Percentiles rank a stretch among this genome's conserved stretches.
Evolutionary conservation across 2,797 vertebrate species (phyloP).

Genomic region (Hozukius guyotensis): DNA sequence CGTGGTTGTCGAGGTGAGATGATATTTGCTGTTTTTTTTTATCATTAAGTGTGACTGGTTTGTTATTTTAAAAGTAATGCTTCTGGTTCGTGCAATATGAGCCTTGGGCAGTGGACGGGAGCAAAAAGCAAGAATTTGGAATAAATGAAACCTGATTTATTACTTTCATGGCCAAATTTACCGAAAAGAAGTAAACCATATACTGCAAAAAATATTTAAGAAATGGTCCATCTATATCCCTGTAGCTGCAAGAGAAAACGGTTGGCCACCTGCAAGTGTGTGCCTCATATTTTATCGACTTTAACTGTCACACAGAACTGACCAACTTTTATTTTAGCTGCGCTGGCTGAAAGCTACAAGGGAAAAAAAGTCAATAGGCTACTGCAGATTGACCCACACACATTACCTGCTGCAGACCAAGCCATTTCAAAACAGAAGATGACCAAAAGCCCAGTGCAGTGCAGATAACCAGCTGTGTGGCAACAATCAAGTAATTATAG

Average conservation of each 20-base stretch:
- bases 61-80: neutral
- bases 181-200: neutral
- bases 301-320: slow-evolving; percentile 21
- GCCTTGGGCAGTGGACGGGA: neutral
- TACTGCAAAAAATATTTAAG: slow-evolving; percentile 1
- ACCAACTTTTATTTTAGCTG: slow-evolving; percentile 47
- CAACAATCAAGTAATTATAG: neutral
- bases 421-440: slow-evolving; percentile 15
- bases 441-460: slow-evolving; percentile 1
- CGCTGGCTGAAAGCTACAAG: slow-evolving; percentile 29
- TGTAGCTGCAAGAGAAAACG: slow-evolving; percentile 3
- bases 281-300: slow-evolving; percentile 53
- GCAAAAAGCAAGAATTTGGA: neutral
- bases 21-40: neutral
- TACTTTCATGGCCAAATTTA: neutral
- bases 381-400: slow-evolving; percentile 22
- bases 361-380: slow-evolving; percentile 29
- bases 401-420: slow-evolving; percentile 19
- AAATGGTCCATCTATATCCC: neutral
- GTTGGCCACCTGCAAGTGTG: slow-evolving; percentile 15
- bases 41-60: neutral
- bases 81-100: slow-evolving; percentile 5
- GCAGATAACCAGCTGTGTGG: neutral
- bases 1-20: neutral
- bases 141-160: neutral